Conservation (phyloP, 2,888 invertebrate genomes). For the Temnothorax ravouxi region DNA sequence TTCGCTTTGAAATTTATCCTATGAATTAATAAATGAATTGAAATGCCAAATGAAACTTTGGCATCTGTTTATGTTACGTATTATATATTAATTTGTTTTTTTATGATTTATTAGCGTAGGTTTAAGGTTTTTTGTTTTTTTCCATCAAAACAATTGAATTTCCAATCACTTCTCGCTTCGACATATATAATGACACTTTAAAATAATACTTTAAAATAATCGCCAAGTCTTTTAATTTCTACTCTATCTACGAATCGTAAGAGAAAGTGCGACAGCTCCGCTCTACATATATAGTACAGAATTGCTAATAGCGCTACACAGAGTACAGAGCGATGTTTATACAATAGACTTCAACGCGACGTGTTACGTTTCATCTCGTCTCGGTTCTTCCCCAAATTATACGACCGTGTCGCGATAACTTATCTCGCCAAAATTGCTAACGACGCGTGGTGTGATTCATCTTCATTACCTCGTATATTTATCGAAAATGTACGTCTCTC, state of each 20-base stretch:
- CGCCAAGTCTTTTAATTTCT: background rate
- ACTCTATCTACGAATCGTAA: background rate
- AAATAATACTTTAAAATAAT: background rate
- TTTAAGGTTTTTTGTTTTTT: too few relatives aligned
- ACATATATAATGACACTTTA: background rate
- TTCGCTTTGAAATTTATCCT: background rate
- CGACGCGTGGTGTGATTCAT: background rate
- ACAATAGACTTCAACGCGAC: conserved; percentile 3
- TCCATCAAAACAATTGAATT: background rate
- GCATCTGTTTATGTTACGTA: background rate
- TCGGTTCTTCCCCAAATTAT: background rate
- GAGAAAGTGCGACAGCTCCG: conserved; percentile 20
- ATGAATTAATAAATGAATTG: too few relatives aligned
- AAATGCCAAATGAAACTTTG: background rate
- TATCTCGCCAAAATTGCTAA: background rate
- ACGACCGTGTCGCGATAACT: background rate
- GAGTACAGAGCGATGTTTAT: background rate
- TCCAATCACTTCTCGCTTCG: background rate
- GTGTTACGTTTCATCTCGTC: background rate
- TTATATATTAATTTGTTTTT: background rate
- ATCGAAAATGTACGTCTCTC: background rate
- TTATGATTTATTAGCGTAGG: background rate
- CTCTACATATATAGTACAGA: conserved; percentile 7
- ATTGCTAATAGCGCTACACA: conserved; percentile 17
- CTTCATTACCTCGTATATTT: background rate